Evolutionary conservation across 2,888 invertebrate species (phyloP).

Genomic region (Noctua pronuba): DNA sequence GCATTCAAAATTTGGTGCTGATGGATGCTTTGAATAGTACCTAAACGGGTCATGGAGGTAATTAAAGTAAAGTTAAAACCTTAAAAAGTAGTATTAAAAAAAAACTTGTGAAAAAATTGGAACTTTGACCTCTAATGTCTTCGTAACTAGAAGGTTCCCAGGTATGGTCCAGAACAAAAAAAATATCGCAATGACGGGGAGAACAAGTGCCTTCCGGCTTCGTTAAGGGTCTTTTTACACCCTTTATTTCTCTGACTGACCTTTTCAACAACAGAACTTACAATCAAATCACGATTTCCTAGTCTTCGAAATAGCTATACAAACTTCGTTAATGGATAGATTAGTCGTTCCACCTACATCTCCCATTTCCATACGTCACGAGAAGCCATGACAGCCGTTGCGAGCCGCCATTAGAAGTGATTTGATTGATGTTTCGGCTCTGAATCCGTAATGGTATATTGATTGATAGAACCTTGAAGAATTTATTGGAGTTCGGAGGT

Average conservation of each 20-base stretch:
- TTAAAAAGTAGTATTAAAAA: too few relatives aligned
- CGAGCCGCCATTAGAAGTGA: constrained; percentile 61
- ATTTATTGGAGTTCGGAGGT: constrained; percentile 39
- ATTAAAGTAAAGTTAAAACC: too few relatives aligned
- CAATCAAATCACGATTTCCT: constrained; percentile 3
- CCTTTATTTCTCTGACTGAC: not conserved
- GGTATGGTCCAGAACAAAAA: too few relatives aligned
- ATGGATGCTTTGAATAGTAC: too few relatives aligned
- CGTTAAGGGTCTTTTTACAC: too few relatives aligned
- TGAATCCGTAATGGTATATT: constrained; percentile 61
- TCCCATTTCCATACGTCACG: constrained; percentile 61
- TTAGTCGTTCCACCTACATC: constrained; percentile 43
- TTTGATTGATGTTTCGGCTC: constrained; percentile 68
- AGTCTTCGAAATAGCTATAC: not conserved
- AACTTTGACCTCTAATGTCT: too few relatives aligned
- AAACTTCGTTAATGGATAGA: constrained; percentile 31
- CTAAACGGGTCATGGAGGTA: too few relatives aligned
- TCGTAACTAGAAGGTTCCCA: too few relatives aligned
- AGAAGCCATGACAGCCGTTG: constrained; percentile 52
- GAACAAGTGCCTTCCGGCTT: too few relatives aligned
- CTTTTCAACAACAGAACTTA: not conserved
- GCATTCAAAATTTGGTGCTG: too few relatives aligned
- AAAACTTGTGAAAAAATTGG: too few relatives aligned
- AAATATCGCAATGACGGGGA: too few relatives aligned
- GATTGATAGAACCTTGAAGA: constrained; percentile 57